phyloP scores from a whole-genome alignment of 2,797 vertebrate genomes.

The Karalla daura region DNA sequence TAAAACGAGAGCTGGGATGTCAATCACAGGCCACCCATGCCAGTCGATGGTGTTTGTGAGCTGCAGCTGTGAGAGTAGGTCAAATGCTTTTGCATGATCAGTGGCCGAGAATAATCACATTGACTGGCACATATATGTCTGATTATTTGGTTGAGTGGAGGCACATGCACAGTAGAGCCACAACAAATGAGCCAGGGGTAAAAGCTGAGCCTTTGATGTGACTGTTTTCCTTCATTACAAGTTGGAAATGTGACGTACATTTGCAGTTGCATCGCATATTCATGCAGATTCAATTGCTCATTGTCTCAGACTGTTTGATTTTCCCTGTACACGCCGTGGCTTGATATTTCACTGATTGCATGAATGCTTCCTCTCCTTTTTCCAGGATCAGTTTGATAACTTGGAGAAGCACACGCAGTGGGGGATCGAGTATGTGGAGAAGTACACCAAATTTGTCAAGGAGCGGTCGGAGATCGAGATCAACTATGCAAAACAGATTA shows the following conservation, averaged over 20 bases:
- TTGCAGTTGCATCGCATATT: neutral
- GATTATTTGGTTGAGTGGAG: neutral
- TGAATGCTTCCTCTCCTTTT: constrained; percentile 20
- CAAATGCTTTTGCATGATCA: constrained; percentile 17
- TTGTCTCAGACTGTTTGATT: neutral
- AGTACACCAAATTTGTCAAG: constrained; percentile 98
- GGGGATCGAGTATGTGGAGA: constrained; percentile 97
- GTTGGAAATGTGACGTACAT: neutral
- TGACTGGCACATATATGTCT: constrained; percentile 5
- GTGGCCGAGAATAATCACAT: constrained; percentile 4
- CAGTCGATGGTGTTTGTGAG: neutral
- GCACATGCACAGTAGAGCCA: neutral
- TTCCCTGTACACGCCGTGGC: no score
- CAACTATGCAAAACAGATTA: constrained; percentile 99
- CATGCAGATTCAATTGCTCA: neutral
- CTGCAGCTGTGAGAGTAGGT: neutral
- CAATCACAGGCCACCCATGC: neutral
- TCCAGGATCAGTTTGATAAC: constrained; percentile 99
- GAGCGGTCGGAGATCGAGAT: constrained; percentile 96
- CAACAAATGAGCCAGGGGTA: neutral
- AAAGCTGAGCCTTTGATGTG: neutral
- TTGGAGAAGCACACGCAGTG: constrained; percentile 98
- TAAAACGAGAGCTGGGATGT: neutral
- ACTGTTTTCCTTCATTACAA: neutral
- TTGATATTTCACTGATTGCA: neutral